A percentile compares a stretch with the other conserved stretches of the same genome.
Conservation (phyloP, 2,113 vertebrate genomes). For the Hymenochirus boettgeri region DNA sequence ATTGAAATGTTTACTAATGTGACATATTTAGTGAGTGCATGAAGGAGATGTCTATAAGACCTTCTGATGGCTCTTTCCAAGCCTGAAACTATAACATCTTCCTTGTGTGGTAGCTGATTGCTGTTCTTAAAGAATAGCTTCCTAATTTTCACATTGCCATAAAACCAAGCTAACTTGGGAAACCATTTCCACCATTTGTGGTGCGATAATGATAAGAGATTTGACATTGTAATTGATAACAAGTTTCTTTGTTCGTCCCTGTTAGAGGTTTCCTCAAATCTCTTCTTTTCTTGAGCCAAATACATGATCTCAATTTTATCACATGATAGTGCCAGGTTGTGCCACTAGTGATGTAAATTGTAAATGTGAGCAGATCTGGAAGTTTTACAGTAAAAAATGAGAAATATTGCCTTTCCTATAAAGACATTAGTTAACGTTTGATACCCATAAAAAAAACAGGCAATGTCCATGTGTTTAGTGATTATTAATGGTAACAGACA, state of each 20-base stretch:
- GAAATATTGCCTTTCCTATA: too few species aligned
- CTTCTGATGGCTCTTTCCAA: neutral
- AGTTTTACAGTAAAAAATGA: too few species aligned
- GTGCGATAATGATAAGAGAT: constrained; percentile 18
- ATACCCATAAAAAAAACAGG: too few species aligned
- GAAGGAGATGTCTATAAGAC: neutral
- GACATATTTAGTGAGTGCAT: neutral
- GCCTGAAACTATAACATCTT: neutral
- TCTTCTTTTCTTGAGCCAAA: too few species aligned
- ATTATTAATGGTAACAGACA: too few species aligned
- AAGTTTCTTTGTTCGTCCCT: constrained; percentile 9
- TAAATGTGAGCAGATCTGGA: too few species aligned
- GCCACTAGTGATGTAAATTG: too few species aligned
- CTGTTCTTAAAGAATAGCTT: constrained; percentile 6
- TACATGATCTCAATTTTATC: too few species aligned
- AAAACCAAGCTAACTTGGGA: constrained; percentile 27
- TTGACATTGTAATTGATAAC: constrained; percentile 34
- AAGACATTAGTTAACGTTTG: too few species aligned
- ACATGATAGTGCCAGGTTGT: too few species aligned
- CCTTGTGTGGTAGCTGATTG: constrained; percentile 3
- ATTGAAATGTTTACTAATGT: constrained; percentile 3
- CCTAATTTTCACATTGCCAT: constrained; percentile 21
- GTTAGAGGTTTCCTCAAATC: neutral
- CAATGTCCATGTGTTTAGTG: too few species aligned
- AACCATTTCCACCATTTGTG: constrained; percentile 32